Base-by-base conservation (phyloP, 2,113 vertebrate species). In the Psittacula cyanocephala region DNA sequence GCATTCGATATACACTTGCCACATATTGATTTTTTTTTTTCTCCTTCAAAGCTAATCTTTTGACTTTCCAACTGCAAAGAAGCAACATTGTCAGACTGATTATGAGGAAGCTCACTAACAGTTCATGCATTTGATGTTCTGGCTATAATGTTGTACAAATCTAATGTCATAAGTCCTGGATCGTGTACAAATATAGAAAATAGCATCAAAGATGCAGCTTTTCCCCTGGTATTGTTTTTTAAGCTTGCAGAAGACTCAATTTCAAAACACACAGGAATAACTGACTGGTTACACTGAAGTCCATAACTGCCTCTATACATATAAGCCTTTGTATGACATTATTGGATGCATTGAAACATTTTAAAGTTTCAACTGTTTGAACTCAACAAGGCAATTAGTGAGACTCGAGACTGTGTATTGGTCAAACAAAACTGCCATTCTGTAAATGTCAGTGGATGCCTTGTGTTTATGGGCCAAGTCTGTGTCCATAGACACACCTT, bases 371-470 rank as follows among this genome's bases (percentile, higher is more conserved):
- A 90, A 28, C 72, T 39, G 37, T 77, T 92, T 94, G 95, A 97
- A 97, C 97, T 86, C 88, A 97, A 95, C 87, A 81, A 96, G 80
- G 82, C 95, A 97, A 97, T 98, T 95, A 97, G 95, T 17, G 79
- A 93, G 93, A 86, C 88, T 84, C 83, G 64, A 94, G 84, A 37
- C 62, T 25, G 24, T 22, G 59, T 43, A 59, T 50, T 77, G 86
- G 88, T 92, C 93, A 98, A 88, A 95, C 83, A 93, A 78, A 94
- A 83, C 69, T 85, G 71, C 75, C 81, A 86, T 84, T 89, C 91
- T 76, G 86, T 31, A 93, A 96, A 95, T 57, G 52, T 91, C 96
- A 94, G 13, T 87, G 76, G 68, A 81, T 72, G 55, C 75, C 72
- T 89, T 64, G 85, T 75, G 71, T 91, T 86, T 77, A 88, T 3